Evolutionary conservation across 2,113 vertebrate genomes (phyloP).

Genomic region (Eulemur macaco): DNA sequence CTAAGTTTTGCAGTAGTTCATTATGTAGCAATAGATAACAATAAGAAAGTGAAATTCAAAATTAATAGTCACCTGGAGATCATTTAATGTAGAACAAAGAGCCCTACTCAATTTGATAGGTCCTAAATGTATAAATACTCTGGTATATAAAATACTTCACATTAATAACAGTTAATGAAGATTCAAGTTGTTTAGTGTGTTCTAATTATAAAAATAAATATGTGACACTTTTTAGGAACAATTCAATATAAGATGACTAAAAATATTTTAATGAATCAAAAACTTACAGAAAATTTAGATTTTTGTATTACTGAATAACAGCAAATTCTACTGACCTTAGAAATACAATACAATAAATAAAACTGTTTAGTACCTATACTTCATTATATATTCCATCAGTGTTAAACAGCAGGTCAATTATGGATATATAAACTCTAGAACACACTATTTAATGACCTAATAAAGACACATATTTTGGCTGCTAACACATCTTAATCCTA

Average conservation of each 20-base stretch:
- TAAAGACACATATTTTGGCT: constrained; percentile 37
- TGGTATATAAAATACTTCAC: neutral
- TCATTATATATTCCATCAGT: neutral
- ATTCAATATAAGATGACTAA: neutral
- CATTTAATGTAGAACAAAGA: neutral
- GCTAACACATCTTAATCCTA: neutral
- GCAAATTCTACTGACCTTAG: neutral
- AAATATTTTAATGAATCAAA: constrained; percentile 12
- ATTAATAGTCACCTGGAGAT: neutral
- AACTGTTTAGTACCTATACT: neutral
- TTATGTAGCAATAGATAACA: neutral
- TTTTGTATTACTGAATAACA: constrained; percentile 15
- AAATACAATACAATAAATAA: constrained; percentile 15
- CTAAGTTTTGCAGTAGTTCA: neutral
- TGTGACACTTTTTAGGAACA: constrained; percentile 11
- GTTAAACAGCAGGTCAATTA: neutral
- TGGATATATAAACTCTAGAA: neutral
- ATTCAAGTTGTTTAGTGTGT: neutral
- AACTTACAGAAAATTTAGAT: neutral
- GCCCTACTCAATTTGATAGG: neutral
- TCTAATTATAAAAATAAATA: neutral
- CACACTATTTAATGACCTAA: neutral
- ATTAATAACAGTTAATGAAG: neutral
- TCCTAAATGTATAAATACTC: neutral
- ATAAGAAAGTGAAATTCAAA: neutral